Conservation (phyloP, 2,113 vertebrate species). For the Bos taurus region DNA sequence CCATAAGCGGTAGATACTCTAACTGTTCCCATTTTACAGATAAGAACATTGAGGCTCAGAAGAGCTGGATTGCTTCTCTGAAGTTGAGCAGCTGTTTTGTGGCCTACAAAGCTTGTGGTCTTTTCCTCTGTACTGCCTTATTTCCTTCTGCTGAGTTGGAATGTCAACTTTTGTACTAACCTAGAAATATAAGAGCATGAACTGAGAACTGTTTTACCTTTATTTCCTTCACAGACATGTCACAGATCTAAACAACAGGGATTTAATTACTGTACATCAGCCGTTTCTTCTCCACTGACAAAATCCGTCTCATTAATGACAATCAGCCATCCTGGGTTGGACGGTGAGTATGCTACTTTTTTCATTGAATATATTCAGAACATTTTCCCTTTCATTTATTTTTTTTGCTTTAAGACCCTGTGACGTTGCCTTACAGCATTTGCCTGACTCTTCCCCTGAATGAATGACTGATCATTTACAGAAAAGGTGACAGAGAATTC, state of each 20-base stretch:
- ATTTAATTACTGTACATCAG: slow-evolving; percentile 83
- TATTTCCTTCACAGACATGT: slow-evolving; percentile 67
- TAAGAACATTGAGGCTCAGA: background rate
- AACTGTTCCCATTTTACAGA: background rate
- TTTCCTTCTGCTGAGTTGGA: background rate
- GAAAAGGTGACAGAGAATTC: background rate
- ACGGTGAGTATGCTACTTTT: slow-evolving; percentile 85
- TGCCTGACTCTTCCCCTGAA: slow-evolving; percentile 3
- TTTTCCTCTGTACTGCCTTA: too few species aligned
- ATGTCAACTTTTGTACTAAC: background rate
- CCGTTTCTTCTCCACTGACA: slow-evolving; percentile 86
- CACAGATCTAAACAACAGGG: slow-evolving; percentile 74
- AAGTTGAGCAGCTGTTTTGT: background rate
- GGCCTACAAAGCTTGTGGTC: background rate
- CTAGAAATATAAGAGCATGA: background rate
- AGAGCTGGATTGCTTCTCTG: background rate
- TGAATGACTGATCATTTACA: background rate
- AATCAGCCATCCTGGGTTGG: slow-evolving; percentile 90
- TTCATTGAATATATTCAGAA: background rate
- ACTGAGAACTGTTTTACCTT: slow-evolving; percentile 25
- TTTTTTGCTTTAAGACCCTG: background rate
- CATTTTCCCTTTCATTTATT: background rate
- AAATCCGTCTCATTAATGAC: slow-evolving; percentile 95
- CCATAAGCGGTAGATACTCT: background rate
- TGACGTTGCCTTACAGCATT: background rate